A percentile compares a stretch with the other conserved stretches of the same genome.
Conservation (phyloP, 2,113 vertebrate genomes). For the Malurus elegans region DNA sequence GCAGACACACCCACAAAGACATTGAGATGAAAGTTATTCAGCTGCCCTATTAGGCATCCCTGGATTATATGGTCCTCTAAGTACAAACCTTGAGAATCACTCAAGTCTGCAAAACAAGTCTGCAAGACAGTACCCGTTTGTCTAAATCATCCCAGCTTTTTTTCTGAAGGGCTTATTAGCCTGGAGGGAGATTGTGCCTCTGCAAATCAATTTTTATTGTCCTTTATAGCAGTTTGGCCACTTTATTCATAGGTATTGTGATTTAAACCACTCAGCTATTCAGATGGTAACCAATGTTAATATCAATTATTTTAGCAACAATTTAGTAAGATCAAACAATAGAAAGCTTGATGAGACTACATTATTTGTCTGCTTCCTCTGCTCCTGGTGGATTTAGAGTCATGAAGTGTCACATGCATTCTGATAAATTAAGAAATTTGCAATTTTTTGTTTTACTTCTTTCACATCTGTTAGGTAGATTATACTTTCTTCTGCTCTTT, state of each 20-base stretch:
- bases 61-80: background rate
- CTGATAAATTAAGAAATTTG: background rate
- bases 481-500: accelerated
- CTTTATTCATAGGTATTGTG: background rate
- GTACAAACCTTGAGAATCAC: background rate
- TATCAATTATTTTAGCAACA: background rate
- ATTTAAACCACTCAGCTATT: background rate
- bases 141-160: background rate
- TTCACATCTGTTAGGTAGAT: background rate
- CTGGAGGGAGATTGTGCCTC: background rate
- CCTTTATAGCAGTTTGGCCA: background rate
- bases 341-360: background rate
- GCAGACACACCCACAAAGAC: background rate
- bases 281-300: background rate
- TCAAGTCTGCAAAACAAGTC: background rate
- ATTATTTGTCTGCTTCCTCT: background rate
- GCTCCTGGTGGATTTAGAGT: background rate
- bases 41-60: background rate
- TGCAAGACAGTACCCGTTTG: background rate
- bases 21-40: background rate
- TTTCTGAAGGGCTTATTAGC: background rate
- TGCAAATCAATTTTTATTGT: background rate
- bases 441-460: background rate
- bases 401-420: background rate
- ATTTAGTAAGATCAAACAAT: background rate